phyloP scores from a whole-genome alignment of 2,797 vertebrate genomes.

The Muscicapa striata region DNA sequence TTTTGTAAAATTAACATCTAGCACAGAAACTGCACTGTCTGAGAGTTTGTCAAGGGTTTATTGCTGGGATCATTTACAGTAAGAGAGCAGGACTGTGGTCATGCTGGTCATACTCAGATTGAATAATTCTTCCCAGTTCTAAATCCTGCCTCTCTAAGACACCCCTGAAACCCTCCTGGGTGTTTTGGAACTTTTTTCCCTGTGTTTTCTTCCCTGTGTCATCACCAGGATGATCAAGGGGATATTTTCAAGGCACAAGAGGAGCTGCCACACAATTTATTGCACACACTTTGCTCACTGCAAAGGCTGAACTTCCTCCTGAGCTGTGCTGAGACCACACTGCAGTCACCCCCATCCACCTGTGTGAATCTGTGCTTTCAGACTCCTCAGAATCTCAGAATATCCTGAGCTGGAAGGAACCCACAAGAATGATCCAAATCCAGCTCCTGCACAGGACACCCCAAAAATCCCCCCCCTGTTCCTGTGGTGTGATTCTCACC shows the following conservation, averaged over 20 bases:
- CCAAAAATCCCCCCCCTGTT: not conserved
- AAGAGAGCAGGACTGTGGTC: not conserved
- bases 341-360: not conserved
- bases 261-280: not conserved
- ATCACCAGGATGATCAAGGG: not conserved
- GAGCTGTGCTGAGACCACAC: not conserved
- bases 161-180: not conserved
- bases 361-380: not conserved
- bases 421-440: not conserved
- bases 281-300: not conserved
- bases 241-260: not conserved
- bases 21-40: not conserved
- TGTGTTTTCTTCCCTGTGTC: not conserved
- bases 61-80: slow-evolving; percentile 1
- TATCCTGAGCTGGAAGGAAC: not conserved
- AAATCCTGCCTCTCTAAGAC: not conserved
- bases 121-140: not conserved
- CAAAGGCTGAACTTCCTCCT: not conserved
- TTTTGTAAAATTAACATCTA: not conserved
- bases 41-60: not conserved
- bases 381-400: too few species aligned
- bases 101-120: not conserved
- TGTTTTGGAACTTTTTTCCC: not conserved
- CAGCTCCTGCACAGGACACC: not conserved
- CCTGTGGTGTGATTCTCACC: not conserved